Evolutionary conservation across 2,888 invertebrate genomes (phyloP), one percentile per base, ranked within the genome.

Genomic region (Teleogryllus oceanicus): DNA sequence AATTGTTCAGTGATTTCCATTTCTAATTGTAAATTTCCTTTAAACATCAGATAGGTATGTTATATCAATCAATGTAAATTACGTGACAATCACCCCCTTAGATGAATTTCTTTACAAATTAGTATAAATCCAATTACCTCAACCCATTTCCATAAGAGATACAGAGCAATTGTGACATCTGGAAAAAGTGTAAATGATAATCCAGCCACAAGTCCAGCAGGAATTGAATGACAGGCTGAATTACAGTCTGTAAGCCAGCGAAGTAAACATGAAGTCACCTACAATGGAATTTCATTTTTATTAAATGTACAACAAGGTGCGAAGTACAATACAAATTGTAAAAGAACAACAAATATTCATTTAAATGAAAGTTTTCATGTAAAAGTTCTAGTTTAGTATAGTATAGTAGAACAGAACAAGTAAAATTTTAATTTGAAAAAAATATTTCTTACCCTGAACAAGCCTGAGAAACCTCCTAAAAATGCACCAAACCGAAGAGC

Each of bases 91-190:
- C 37, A 37, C 37, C 37, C 5, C 37, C 37, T 37, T 37, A 37
- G 12, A 11, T 49, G 76, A 12, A 76, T 76, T 50, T 75, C 50
- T 21, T 51, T 21, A 77, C 18, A 49, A 62, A 62, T 62, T 62
- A n/a, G 8, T 62, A 62, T 8, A 11, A 11, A 18, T 62, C 62
- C 74, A 76, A 78, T 85, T 86, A 94, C 94, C 90, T 96, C 95
- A 75, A 94, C 88, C 77, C 92, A 90, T 88, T 96, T 96, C 93
- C 95, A 94, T 87, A 94, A 90, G 11, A 94, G 90, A 86, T 95
- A 96, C 50, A 95, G 88, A n/a, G 95, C 92, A 78, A 95, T 90
- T 1, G 94, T 93, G 75, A 92, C 92, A 84, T 93, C 94, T 51
- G 94, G 93, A 87, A 93, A 95, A 83, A 92, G 91, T 49, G 89